Base-by-base conservation (phyloP, 2,888 invertebrate species). In the Stenchaetothrips biformis region DNA sequence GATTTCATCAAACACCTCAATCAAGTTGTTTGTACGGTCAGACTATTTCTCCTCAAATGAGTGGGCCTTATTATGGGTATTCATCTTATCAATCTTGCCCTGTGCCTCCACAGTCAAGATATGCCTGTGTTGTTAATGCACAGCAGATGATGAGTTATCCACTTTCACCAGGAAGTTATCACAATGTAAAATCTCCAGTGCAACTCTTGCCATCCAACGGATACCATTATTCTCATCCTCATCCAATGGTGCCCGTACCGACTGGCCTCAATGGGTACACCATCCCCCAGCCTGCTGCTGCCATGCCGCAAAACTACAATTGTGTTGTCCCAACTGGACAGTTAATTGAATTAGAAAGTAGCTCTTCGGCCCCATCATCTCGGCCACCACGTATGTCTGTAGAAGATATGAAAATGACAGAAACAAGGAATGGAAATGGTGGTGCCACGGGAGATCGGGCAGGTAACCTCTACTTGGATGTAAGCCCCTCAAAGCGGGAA, bases 311-410 rank as follows among this genome's bases (percentile, higher is more conserved):
- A 27, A 85, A 84, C 82, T 84, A 86, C 81, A 85, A 83, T 6
- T 81, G 81, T 77, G 81, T 83, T 80, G 91, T 92, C 11, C 92
- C 92, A 0, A 92, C 92, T 0, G 92, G 88, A 0, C 91, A 92
- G 84, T 86, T 93, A 16, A 92, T 93, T 82, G 93, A 93, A 85
- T 83, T 93, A 21, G 92, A 92, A 3, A 74, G 21, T 25, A 74
- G 25, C 25, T 25, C 21, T 25, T 21, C 67, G 0, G 67, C 21
- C 1, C 67, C 67, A 74, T 74, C 25, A 2, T 74, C 67, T 25
- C 67, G 67, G 4, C 21, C 67, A 21, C 11, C 21, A 8, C n/a
- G 67, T 9, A 21, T 74, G 21, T 74, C 67, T 2, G 67, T n/a
- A 7, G 67, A 74, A 25, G 67, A 74, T 74, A 11, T 8, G 2